Base-by-base conservation (phyloP, 2,797 vertebrate species). In the Oreonectes daqikongensis region DNA sequence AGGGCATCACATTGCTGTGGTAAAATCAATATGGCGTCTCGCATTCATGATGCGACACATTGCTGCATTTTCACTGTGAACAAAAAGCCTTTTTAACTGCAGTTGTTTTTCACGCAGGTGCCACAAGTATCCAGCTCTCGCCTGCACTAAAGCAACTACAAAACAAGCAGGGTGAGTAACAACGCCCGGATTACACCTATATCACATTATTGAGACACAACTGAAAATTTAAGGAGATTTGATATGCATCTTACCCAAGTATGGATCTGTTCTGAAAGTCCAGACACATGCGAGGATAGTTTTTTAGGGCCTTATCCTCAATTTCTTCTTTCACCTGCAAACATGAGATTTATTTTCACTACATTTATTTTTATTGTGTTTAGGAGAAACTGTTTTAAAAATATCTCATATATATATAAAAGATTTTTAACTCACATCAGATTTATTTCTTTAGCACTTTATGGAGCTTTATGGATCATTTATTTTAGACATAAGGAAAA, bases 151-250 rank as follows among this genome's bases (percentile, higher is more conserved):
- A 94, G 89, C 93, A 94, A 82, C 92, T 94, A 79, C 92, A 94
- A 89, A 93, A 90, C 92, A 94, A 94, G 82, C 93, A 94, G 90
- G 93, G 93, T 94, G 90, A 94, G 93, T 94, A 90, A 88, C 80
- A 78, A 32, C 83, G 75, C 84, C 87, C 83, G 32, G 78, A 84
- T 76, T 81, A 81, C 81, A 81, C 65, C 17, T 28, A n/a, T n/a
- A 46, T 48, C n/a, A 63, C 55, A 22, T n/a, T 18, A 4, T 50
- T n/a, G 50, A 24, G 20, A 53, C 18, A 50, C 48, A 22, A 53
- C 18, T 12, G 50, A 53, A 5, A 46, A 15, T 46, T 46, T 46
- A 10, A 50, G 20, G 18, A 24, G 20, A 12, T 53, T 53, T 53
- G 20, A 4, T 2, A 20, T 1, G 24, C 24, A 6, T 53, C 20